phyloP scores from a whole-genome alignment of 2,113 vertebrate species.

The Mormyrus lacerda region DNA sequence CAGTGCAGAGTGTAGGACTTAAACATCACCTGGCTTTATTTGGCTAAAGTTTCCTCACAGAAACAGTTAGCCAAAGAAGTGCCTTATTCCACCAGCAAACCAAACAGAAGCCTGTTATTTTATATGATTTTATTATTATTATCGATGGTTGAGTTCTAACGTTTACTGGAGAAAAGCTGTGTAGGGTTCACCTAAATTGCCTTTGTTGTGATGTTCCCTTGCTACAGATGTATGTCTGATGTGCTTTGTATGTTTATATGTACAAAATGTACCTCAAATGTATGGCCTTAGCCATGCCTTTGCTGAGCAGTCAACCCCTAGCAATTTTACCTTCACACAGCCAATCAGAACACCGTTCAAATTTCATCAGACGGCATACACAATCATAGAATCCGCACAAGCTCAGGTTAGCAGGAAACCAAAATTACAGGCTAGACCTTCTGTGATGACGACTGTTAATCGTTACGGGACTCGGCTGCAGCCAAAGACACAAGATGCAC shows the following conservation, averaged over 20 bases:
- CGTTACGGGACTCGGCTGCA: neutral
- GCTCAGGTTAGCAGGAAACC: neutral
- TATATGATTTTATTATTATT: constrained; percentile 32
- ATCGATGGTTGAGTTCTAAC: constrained; percentile 49
- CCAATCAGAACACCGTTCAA: neutral
- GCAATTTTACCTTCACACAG: neutral
- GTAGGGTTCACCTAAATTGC: constrained; percentile 43
- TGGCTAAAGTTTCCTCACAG: constrained; percentile 40
- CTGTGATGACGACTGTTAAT: neutral
- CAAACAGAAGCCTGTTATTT: constrained; percentile 39
- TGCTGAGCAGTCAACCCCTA: neutral
- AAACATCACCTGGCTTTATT: constrained; percentile 34
- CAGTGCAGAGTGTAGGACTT: constrained; percentile 44
- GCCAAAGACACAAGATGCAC: neutral
- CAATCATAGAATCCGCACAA: neutral
- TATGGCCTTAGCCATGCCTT: constrained; percentile 55
- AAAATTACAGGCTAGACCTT: neutral
- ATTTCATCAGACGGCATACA: neutral
- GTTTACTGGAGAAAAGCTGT: constrained; percentile 58
- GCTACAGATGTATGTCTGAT: constrained; percentile 55
- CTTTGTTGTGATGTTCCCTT: constrained; percentile 44
- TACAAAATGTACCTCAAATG: constrained; percentile 25
- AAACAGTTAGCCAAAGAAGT: constrained; percentile 46
- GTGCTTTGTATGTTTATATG: constrained; percentile 29
- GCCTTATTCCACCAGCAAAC: constrained; percentile 57